phyloP scores from a whole-genome alignment of 2,797 vertebrate genomes.

The Lithobates sylvaticus region DNA sequence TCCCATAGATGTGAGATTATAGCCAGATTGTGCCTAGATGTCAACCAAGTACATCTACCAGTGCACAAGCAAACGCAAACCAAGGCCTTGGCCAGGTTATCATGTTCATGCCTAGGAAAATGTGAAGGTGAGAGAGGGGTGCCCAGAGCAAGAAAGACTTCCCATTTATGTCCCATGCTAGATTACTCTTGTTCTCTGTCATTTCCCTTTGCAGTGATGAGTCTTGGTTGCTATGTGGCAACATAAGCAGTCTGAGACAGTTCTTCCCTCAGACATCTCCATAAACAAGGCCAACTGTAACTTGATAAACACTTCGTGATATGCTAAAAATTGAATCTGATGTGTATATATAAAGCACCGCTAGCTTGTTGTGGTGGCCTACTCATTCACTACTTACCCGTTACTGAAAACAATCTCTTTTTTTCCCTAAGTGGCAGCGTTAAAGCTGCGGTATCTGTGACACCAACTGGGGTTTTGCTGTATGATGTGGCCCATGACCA shows the following conservation, averaged over 20 bases:
- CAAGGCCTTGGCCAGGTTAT: too few relatives aligned
- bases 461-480: neutral
- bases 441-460: conserved; percentile 10
- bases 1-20: too few relatives aligned
- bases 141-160: too few relatives aligned
- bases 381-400: conserved; percentile 18
- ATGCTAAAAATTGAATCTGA: neutral
- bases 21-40: too few relatives aligned
- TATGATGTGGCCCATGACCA: conserved; percentile 5
- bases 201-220: neutral
- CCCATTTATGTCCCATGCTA: too few relatives aligned
- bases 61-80: too few relatives aligned
- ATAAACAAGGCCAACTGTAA: neutral
- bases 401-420: neutral
- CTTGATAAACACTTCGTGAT: neutral
- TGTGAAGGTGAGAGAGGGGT: too few relatives aligned
- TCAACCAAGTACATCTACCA: too few relatives aligned
- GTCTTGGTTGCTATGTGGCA: neutral
- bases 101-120: too few relatives aligned
- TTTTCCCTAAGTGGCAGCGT: conserved; percentile 3
- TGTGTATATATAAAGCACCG: neutral
- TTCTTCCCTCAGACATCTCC: neutral
- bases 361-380: neutral
- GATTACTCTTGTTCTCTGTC: too few relatives aligned
- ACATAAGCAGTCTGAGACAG: neutral